Conservation (phyloP, 1,140 invertebrate species). For the Heliconius hermathena region DNA sequence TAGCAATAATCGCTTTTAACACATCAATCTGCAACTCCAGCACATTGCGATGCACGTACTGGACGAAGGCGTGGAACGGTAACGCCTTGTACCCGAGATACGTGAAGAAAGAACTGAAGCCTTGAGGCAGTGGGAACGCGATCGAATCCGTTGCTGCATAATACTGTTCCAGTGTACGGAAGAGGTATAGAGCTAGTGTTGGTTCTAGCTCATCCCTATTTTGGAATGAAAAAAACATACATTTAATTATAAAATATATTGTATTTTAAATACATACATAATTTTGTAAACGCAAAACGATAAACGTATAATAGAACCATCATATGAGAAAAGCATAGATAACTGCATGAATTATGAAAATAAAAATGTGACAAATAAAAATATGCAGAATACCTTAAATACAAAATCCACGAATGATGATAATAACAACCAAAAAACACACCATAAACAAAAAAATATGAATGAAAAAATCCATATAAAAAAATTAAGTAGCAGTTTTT, state of each 20-base stretch:
- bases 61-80: slow-evolving; percentile 88
- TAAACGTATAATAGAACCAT: background rate
- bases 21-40: slow-evolving; percentile 94
- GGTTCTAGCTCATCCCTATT: slow-evolving; percentile 87
- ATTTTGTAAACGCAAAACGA: background rate
- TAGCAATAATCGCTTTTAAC: slow-evolving; percentile 90
- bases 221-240: no score
- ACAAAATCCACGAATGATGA: background rate
- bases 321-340: background rate
- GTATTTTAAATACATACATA: no score
- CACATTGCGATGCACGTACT: slow-evolving; percentile 90
- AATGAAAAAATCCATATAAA: background rate
- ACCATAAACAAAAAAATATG: background rate
- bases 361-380: background rate
- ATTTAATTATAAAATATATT: no score
- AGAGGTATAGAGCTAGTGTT: slow-evolving; percentile 85
- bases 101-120: slow-evolving; percentile 93
- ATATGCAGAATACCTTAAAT: background rate
- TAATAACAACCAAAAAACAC: slow-evolving; percentile 8
- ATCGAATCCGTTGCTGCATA: slow-evolving; percentile 89
- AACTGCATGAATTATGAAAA: background rate
- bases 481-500: background rate
- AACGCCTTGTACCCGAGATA: slow-evolving; percentile 91
- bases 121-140: slow-evolving; percentile 91
- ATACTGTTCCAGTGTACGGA: slow-evolving; percentile 89